phyloP scores from a whole-genome alignment of 2,797 vertebrate genomes.

The Takifugu rubripes region DNA sequence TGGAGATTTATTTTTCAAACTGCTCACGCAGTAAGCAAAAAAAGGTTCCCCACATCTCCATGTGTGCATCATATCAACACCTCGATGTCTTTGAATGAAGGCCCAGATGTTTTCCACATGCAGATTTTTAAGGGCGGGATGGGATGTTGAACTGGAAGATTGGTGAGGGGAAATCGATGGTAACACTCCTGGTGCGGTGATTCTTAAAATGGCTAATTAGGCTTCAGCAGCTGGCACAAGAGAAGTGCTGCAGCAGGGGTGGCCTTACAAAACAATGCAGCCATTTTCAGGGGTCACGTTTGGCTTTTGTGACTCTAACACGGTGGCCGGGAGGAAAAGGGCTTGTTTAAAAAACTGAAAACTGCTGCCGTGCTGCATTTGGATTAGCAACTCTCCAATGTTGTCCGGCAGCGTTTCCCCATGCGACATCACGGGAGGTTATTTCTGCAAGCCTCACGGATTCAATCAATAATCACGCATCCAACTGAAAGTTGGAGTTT shows the following conservation, averaged over 20 bases:
- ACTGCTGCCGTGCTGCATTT: too few species aligned
- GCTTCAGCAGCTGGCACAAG: constrained; percentile 62
- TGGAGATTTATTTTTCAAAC: constrained; percentile 38
- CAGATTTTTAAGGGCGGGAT: constrained; percentile 50
- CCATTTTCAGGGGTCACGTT: constrained; percentile 30
- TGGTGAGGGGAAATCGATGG: constrained; percentile 61
- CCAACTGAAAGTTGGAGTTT: too few species aligned
- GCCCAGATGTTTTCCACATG: constrained; percentile 68
- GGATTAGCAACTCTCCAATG: too few species aligned
- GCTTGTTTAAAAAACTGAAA: constrained; percentile 10
- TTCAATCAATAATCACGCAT: too few species aligned
- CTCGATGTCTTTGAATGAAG: constrained; percentile 51
- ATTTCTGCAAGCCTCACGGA: not conserved
- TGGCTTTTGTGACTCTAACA: constrained; percentile 38
- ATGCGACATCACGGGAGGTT: too few species aligned
- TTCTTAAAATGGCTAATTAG: constrained; percentile 73
- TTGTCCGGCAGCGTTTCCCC: too few species aligned
- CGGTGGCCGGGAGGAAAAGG: constrained; percentile 2
- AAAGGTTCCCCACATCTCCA: constrained; percentile 43
- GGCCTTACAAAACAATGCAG: constrained; percentile 36
- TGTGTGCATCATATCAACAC: constrained; percentile 71
- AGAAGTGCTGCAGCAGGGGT: constrained; percentile 55
- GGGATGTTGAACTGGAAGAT: constrained; percentile 54
- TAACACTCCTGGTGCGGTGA: constrained; percentile 61
- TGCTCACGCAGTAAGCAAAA: constrained; percentile 53